Percentiles rank a stretch among this genome's conserved stretches.
phyloP scores from a whole-genome alignment of 2,888 invertebrate species.

The Galerucella pusilla region DNA sequence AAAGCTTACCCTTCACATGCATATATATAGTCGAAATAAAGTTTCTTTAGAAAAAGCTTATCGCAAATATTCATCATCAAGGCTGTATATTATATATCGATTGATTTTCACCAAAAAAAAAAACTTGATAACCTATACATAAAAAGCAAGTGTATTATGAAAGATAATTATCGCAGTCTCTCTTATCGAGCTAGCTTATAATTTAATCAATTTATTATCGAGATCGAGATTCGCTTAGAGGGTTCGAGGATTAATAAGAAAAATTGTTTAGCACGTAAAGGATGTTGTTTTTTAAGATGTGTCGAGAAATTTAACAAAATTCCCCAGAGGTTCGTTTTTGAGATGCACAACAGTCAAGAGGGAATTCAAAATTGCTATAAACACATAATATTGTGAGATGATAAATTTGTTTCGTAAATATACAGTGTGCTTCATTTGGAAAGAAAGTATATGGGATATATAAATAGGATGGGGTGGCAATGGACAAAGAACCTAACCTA shows the following conservation, averaged over 20 bases:
- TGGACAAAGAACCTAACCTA: no score
- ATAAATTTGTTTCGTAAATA: no score
- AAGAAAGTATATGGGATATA: no score
- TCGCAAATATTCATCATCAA: conserved; percentile 28
- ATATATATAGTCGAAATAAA: conserved; percentile 7
- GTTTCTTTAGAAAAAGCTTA: conserved; percentile 29
- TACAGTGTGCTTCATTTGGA: no score
- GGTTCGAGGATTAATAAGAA: not conserved
- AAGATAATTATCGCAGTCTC: conserved; percentile 10
- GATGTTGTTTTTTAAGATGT: no score
- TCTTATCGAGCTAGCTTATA: conserved; percentile 4
- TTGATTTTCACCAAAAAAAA: not conserved
- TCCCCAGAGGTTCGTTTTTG: no score
- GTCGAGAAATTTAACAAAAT: no score
- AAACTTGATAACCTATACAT: conserved; percentile 19
- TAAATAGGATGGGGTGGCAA: no score
- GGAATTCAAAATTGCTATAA: no score
- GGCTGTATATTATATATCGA: conserved; percentile 21
- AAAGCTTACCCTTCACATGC: conserved; percentile 16
- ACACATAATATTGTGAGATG: no score
- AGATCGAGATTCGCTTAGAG: not conserved
- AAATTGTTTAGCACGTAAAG: no score
- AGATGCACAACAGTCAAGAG: no score
- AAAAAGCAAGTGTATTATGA: conserved; percentile 4
- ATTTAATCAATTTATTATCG: conserved; percentile 9